Base-by-base conservation (phyloP, 2,797 vertebrate genomes). In the Thamnophis elegans region DNA sequence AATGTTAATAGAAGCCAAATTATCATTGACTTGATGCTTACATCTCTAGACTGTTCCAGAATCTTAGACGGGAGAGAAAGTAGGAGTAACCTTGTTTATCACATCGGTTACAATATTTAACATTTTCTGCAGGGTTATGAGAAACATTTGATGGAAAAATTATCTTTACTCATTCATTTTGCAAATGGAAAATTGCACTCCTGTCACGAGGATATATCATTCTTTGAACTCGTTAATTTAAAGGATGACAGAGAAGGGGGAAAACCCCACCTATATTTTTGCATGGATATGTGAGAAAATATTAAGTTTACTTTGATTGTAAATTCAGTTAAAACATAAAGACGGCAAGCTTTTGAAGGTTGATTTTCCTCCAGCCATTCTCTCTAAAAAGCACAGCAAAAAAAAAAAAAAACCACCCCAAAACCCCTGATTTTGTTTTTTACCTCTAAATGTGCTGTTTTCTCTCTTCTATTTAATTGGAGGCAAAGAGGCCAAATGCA, bases 401-500 rank as follows among this genome's bases (percentile, higher is more conserved):
- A n/a, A 12, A 25, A 89, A 89, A 8, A 58, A 18, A 51, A 7
- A 51, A 7, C 42, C 42, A 2, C 42, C 53, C 55, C 18, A 42
- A 9, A 51, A 51, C 0, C 18, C 26, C 47, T 22, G 13, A 8
- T 85, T 54, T 28, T 28, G 13, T 7, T 55, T 53, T 85, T 47
- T 54, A 18, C 28, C 16, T 82, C 5, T 11, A 26, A 82, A 85
- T n/a, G 51, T 85, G 91, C n/a, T 18, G 4, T 54, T 89, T 85
- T 65, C 28, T 55, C 59, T 78, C 28, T 55, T 55, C 5, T 55
- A 25, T 54, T 92, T 92, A 92, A 92, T 92, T 89, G 73, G 91
- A 89, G 78, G 32, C 58, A 88, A 51, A 28, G 88, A 65, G 88
- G 88, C 58, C 16, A 65, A 36, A 28, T 22, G 51, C 88, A 89